These are phyloP conservation scores for Atopsyche davidsoni DNA, from an alignment of 1,140 invertebrate genomes.

Conservation along the genomic window DNA sequence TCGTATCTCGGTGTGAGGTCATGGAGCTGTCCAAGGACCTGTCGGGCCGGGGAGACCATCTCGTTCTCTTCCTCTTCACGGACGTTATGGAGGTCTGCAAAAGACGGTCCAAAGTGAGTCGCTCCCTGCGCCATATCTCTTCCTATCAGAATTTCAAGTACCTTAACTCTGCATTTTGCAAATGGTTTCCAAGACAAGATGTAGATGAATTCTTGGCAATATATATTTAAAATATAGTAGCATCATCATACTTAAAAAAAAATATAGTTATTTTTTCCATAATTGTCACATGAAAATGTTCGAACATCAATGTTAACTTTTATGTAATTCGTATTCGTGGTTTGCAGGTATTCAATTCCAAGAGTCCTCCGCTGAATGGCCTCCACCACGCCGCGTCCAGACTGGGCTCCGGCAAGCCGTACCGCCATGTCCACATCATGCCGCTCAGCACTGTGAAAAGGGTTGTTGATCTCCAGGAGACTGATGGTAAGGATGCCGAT, in stretches of 20 bases:
- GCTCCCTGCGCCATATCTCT: too few relatives aligned
- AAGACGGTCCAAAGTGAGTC: slow-evolving; percentile 71
- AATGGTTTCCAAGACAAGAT: too few relatives aligned
- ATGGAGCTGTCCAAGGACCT: slow-evolving; percentile 81
- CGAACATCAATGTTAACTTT: slow-evolving; percentile 60
- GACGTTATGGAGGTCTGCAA: slow-evolving; percentile 92
- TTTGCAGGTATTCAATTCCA: slow-evolving; percentile 56
- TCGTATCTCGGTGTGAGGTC: slow-evolving; percentile 82
- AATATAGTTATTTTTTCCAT: background rate
- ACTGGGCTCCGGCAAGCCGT: slow-evolving; percentile 67
- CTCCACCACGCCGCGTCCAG: slow-evolving; percentile 48
- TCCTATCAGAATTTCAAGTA: too few relatives aligned
- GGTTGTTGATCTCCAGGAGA: slow-evolving; percentile 84
- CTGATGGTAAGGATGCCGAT: slow-evolving; percentile 67
- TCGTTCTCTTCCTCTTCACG: slow-evolving; percentile 88
- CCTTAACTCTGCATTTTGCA: too few relatives aligned
- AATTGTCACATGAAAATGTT: too few relatives aligned
- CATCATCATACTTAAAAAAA: too few relatives aligned
- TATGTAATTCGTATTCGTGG: too few relatives aligned
- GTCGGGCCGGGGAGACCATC: slow-evolving; percentile 76
- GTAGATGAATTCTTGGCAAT: too few relatives aligned
- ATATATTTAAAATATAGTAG: too few relatives aligned
- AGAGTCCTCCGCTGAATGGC: slow-evolving; percentile 62
- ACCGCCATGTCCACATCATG: slow-evolving; percentile 87
- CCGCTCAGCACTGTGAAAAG: slow-evolving; percentile 80